A percentile compares a stretch with the other conserved stretches of the same genome.
Conservation (phyloP, 1,140 invertebrate species). For the Heliconius hermathena region DNA sequence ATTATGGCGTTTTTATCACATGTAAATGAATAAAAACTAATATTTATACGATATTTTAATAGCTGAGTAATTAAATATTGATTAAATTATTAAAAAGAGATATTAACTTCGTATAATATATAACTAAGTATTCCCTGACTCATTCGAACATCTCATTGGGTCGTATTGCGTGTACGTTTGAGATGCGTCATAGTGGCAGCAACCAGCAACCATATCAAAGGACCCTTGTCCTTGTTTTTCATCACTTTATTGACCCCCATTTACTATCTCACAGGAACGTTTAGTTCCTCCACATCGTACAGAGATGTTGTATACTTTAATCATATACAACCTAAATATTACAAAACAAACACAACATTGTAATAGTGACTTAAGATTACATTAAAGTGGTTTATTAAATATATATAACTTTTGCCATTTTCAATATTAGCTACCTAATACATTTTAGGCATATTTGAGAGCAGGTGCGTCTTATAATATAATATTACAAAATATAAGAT, state of each 20-base stretch:
- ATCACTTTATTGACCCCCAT: neutral
- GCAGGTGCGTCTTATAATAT: no score
- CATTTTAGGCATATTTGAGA: no score
- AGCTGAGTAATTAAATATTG: neutral
- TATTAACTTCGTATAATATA: neutral
- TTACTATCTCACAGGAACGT: neutral
- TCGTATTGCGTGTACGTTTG: no score
- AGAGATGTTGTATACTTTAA: neutral
- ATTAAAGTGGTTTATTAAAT: no score
- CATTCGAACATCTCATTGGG: neutral
- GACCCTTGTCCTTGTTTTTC: neutral
- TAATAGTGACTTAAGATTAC: no score
- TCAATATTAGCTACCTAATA: no score
- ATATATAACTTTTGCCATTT: no score
- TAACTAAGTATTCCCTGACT: neutral
- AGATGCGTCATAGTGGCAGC: neutral
- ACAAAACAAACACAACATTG: no score
- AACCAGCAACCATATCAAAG: neutral
- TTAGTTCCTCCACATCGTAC: neutral
- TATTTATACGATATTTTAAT: slow-evolving; percentile 3
- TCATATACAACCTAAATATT: neutral
- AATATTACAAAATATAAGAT: no score
- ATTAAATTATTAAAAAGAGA: neutral
- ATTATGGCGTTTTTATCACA: neutral
- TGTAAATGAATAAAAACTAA: neutral